Conservation (phyloP, 2,113 vertebrate species). For the Regulus satrapa region DNA sequence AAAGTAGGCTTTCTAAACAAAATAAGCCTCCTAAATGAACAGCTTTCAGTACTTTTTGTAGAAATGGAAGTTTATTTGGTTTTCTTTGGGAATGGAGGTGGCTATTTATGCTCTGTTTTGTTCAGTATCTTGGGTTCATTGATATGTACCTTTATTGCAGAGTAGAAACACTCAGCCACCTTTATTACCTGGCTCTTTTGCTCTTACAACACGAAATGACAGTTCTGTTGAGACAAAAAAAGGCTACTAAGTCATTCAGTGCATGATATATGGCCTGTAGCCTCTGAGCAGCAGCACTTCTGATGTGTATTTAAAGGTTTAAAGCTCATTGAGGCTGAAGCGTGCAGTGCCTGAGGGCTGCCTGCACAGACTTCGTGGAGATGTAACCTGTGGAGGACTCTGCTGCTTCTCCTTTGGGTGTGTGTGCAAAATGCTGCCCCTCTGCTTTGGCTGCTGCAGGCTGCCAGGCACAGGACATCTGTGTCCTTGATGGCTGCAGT, state of each 20-base stretch:
- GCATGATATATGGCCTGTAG: not conserved
- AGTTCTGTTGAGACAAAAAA: not conserved
- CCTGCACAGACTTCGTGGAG: fast-evolving
- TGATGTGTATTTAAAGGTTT: not conserved
- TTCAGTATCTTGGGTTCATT: not conserved
- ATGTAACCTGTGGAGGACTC: not conserved
- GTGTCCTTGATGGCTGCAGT: not conserved
- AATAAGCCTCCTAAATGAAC: not conserved
- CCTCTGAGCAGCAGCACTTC: not conserved
- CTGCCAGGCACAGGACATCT: not conserved
- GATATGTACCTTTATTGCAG: not conserved
- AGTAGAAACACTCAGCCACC: not conserved
- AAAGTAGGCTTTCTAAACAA: not conserved
- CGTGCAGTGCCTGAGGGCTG: not conserved
- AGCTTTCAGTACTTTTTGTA: not conserved
- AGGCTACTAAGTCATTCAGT: not conserved
- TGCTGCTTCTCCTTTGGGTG: not conserved
- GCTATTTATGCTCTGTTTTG: not conserved
- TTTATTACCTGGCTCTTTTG: not conserved
- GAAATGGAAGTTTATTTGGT: not conserved
- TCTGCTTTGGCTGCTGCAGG: not conserved
- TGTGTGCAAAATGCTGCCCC: not conserved
- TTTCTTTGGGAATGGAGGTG: not conserved
- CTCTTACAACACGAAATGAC: not conserved
- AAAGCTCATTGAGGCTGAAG: not conserved